Percentiles rank a stretch among this genome's conserved stretches.
These are phyloP conservation scores for Drosophila vallismaia DNA, from an alignment of 2,888 invertebrate species.

Conservation along the genomic window DNA sequence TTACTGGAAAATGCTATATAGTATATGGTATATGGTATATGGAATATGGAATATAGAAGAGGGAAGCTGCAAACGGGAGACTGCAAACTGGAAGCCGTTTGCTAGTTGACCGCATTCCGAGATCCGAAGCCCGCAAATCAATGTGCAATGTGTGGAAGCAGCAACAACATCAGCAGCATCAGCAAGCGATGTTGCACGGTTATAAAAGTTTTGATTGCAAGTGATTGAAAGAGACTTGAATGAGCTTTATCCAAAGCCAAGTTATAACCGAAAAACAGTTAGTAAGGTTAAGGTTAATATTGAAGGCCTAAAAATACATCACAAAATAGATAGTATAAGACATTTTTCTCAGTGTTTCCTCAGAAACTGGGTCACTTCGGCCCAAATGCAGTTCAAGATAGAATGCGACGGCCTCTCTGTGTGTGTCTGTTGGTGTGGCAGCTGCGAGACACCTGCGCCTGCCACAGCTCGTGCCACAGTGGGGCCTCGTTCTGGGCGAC, in stretches of 20 bases:
- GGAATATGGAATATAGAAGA: conserved; percentile 5
- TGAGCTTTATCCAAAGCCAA: neutral
- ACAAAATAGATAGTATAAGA: neutral
- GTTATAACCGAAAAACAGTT: neutral
- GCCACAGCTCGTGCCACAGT: conserved; percentile 55
- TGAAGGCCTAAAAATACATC: neutral
- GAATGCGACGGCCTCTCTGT: conserved; percentile 15
- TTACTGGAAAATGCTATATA: no score
- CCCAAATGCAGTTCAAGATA: conserved; percentile 40
- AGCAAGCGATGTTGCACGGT: conserved; percentile 8
- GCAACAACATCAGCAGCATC: conserved; percentile 48
- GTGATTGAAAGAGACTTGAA: neutral
- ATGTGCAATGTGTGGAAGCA: conserved; percentile 67
- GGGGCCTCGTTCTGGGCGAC: conserved; percentile 2
- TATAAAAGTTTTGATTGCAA: neutral
- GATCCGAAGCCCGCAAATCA: conserved; percentile 62
- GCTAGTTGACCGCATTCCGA: conserved; percentile 71
- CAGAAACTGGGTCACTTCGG: conserved; percentile 45
- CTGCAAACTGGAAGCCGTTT: conserved; percentile 24
- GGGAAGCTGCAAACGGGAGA: conserved; percentile 17
- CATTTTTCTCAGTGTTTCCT: conserved; percentile 8
- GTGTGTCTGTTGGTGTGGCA: conserved; percentile 15
- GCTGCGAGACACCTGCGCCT: conserved; percentile 42
- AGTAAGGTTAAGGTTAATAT: no score
- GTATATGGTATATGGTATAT: no score